A percentile compares a stretch with the other conserved stretches of the same genome.
These are phyloP conservation scores for Psephotus haematonotus DNA, from an alignment of 2,113 vertebrate genomes.

Conservation along the genomic window DNA sequence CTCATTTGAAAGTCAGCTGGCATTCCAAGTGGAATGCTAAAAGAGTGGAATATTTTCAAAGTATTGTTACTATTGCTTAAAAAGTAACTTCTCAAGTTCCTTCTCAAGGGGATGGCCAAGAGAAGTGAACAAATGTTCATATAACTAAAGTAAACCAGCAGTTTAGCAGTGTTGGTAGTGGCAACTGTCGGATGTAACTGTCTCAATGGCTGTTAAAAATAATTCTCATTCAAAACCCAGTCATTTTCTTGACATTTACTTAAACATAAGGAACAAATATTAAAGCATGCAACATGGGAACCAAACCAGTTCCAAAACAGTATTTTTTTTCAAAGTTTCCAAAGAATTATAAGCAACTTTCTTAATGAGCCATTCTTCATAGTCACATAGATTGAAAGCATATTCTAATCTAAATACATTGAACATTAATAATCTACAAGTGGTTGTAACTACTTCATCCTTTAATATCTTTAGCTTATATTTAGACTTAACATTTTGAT, in stretches of 20 bases:
- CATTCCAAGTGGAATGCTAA: neutral
- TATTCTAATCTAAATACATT: neutral
- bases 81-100: neutral
- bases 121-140: neutral
- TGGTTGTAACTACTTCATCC: neutral
- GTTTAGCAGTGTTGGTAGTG: neutral
- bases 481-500: neutral
- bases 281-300: neutral
- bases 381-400: neutral
- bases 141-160: neutral
- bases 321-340: neutral
- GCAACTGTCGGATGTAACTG: neutral
- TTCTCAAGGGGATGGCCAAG: neutral
- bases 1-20: neutral
- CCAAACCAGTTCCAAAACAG: neutral
- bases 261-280: neutral
- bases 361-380: neutral
- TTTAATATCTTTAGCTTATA: neutral
- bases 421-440: neutral
- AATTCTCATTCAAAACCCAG: neutral
- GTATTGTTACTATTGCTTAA: neutral
- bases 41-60: neutral
- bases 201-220: neutral
- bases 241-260: neutral
- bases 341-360: neutral